Percentiles rank a stretch among this genome's conserved stretches.
Conservation (phyloP, 2,888 invertebrate genomes). For the Pharmacophagus antenor region DNA sequence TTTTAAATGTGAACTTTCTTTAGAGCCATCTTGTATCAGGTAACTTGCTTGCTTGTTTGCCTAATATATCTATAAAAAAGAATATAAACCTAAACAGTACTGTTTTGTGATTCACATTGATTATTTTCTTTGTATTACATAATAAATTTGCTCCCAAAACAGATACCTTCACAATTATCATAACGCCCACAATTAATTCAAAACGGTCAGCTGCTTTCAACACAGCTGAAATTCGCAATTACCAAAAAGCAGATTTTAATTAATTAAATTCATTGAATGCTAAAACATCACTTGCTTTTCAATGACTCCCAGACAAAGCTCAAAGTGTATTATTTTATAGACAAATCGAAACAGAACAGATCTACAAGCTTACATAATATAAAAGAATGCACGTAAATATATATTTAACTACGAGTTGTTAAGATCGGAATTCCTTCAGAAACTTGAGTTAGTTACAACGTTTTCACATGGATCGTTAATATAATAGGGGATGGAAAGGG, state of each 20-base stretch:
- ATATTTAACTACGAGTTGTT: conserved; percentile 24
- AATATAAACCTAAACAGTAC: too few relatives aligned
- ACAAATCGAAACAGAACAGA: conserved; percentile 64
- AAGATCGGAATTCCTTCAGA: conserved; percentile 40
- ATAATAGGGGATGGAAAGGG: conserved; percentile 77
- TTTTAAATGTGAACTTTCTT: too few relatives aligned
- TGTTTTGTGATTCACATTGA: too few relatives aligned
- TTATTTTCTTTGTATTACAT: neutral
- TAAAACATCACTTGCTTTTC: conserved; percentile 74
- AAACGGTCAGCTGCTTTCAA: conserved; percentile 31
- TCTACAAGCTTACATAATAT: conserved; percentile 55
- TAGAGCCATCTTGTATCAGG: too few relatives aligned
- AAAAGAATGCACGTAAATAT: conserved; percentile 28
- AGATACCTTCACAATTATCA: neutral
- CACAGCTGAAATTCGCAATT: conserved; percentile 46
- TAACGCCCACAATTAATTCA: neutral
- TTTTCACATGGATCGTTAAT: conserved; percentile 47
- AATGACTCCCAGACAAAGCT: conserved; percentile 74
- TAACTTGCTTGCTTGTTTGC: too few relatives aligned
- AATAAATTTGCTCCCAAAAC: neutral
- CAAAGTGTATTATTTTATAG: conserved; percentile 80
- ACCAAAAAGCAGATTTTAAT: conserved; percentile 65
- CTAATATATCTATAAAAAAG: too few relatives aligned
- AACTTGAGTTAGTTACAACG: conserved; percentile 42
- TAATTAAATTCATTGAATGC: conserved; percentile 74